Evolutionary conservation across 2,888 invertebrate genomes (phyloP).

Genomic region (Barypeithes pellucidus): DNA sequence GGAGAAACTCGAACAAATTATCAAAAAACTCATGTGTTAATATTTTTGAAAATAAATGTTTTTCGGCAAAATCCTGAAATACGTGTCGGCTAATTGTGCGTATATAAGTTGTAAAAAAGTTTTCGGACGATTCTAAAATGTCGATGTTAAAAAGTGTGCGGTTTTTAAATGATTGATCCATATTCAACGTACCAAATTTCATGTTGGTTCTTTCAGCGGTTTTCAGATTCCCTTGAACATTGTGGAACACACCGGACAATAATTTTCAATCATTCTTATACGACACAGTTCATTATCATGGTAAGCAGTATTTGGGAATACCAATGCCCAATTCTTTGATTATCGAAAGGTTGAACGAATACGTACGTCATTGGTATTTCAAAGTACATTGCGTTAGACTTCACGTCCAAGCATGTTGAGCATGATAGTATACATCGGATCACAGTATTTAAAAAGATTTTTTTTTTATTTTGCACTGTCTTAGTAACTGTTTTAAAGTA

Average conservation of each 20-base stretch:
- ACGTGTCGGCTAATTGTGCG: too few relatives aligned
- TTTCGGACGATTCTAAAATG: too few relatives aligned
- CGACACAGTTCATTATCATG: background rate
- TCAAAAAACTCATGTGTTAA: too few relatives aligned
- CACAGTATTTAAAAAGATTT: constrained; percentile 21
- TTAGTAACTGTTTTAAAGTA: background rate
- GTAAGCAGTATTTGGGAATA: constrained; percentile 6
- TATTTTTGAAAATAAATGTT: too few relatives aligned
- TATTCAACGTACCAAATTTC: too few relatives aligned
- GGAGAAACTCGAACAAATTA: too few relatives aligned
- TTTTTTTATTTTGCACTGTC: constrained; percentile 13
- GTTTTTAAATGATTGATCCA: too few relatives aligned
- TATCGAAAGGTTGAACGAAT: background rate
- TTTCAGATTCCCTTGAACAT: too few relatives aligned
- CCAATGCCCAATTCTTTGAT: background rate
- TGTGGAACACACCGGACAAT: background rate
- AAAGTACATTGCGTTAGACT: background rate
- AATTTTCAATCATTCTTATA: background rate
- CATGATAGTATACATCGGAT: constrained; percentile 11
- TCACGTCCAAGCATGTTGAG: constrained; percentile 16
- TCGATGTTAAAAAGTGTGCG: too few relatives aligned
- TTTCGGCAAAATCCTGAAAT: too few relatives aligned
- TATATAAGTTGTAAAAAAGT: too few relatives aligned
- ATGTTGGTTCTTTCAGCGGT: too few relatives aligned
- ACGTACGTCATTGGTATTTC: constrained; percentile 19